These are phyloP conservation scores for Dunckerocampus dactyliophorus DNA, from an alignment of 2,113 vertebrate genomes.

Conservation along the genomic window DNA sequence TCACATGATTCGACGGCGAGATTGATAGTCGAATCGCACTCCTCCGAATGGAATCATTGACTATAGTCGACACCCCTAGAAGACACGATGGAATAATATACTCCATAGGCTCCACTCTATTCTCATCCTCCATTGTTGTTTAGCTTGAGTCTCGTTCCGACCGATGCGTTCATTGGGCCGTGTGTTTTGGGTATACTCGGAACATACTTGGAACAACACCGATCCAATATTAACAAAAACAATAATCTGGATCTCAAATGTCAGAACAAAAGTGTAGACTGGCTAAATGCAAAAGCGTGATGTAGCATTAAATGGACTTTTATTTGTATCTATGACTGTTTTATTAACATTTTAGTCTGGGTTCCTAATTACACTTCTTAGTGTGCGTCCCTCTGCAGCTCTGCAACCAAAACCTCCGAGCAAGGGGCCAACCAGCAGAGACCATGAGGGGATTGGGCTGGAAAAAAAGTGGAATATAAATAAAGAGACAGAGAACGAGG, in stretches of 20 bases:
- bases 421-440: constrained; percentile 1
- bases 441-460: constrained; percentile 2
- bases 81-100: too few relatives aligned
- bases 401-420: constrained; percentile 5
- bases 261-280: neutral
- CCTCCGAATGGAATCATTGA: too few relatives aligned
- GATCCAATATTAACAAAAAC: too few relatives aligned
- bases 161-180: too few relatives aligned
- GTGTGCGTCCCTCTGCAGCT: neutral
- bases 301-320: neutral
- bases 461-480: constrained; percentile 30
- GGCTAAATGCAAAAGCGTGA: neutral
- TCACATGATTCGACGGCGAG: too few relatives aligned
- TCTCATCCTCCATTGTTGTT: too few relatives aligned
- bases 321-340: neutral
- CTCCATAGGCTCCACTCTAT: too few relatives aligned
- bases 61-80: too few relatives aligned
- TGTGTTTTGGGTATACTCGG: too few relatives aligned
- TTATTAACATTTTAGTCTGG: neutral
- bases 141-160: too few relatives aligned
- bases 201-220: too few relatives aligned
- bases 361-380: neutral
- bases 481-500: constrained; percentile 37
- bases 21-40: too few relatives aligned
- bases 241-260: neutral